phyloP scores from a whole-genome alignment of 2,888 invertebrate genomes.

The Sabatieria punctata region DNA sequence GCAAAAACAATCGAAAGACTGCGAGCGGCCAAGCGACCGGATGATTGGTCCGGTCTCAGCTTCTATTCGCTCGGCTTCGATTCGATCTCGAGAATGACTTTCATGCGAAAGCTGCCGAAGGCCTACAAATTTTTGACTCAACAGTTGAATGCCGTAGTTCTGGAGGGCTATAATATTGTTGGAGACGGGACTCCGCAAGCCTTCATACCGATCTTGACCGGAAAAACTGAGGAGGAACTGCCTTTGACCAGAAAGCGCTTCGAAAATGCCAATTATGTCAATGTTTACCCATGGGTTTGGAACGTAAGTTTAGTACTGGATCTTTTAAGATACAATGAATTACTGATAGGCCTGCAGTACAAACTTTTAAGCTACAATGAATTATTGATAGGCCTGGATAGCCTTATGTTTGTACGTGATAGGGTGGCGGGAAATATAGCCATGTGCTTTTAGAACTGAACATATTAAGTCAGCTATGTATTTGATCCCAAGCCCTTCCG shows the following conservation, averaged over 20 bases:
- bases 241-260: constrained; percentile 42
- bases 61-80: constrained; percentile 79
- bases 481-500: no score
- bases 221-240: constrained; percentile 33
- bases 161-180: no score
- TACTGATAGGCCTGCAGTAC: no score
- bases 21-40: constrained; percentile 39
- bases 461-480: no score
- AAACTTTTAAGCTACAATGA: no score
- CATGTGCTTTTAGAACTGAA: no score
- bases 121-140: constrained; percentile 52
- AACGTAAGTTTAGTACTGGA: constrained; percentile 54
- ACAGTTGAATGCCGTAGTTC: no score
- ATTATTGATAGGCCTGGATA: no score
- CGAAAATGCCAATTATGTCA: constrained; percentile 46
- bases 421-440: no score
- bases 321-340: no score
- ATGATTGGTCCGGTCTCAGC: constrained; percentile 58
- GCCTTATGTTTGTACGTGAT: no score
- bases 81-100: constrained; percentile 64
- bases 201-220: constrained; percentile 35
- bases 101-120: constrained; percentile 57
- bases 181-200: constrained; percentile 37
- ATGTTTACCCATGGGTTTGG: constrained; percentile 71
- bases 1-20: no score